Evolutionary conservation across 2,113 vertebrate genomes (phyloP).

Genomic region (Oreochromis spilurus): DNA sequence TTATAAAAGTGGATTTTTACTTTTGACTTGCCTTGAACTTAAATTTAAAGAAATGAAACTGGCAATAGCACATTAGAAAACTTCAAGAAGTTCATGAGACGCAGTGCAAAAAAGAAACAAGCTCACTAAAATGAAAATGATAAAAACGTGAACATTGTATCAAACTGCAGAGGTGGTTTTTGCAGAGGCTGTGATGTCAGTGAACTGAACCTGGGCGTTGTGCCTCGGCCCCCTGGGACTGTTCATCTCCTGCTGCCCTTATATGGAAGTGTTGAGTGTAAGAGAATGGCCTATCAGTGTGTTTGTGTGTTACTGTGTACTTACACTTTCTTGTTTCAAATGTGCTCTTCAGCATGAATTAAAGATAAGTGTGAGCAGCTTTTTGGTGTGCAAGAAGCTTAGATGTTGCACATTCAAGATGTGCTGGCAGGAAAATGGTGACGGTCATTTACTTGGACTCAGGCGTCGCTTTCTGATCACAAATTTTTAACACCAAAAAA

Average conservation of each 20-base stretch:
- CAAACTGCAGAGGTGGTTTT: background rate
- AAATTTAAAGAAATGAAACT: background rate
- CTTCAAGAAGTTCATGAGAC: background rate
- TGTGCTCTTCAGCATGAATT: background rate
- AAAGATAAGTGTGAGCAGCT: background rate
- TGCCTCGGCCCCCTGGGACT: background rate
- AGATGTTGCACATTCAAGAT: background rate
- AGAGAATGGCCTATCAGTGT: background rate
- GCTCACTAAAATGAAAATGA: background rate
- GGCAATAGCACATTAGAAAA: background rate
- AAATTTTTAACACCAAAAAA: background rate
- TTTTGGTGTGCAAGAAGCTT: background rate
- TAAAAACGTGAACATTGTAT: background rate
- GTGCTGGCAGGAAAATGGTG: background rate
- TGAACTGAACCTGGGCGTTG: slow-evolving; percentile 28
- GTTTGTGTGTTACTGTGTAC: background rate
- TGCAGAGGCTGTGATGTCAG: background rate
- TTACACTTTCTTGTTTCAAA: background rate
- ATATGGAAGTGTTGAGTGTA: slow-evolving; percentile 53
- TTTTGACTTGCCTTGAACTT: background rate
- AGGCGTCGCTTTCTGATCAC: background rate
- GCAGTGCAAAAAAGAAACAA: background rate
- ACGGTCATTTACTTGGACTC: background rate
- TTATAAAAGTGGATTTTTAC: background rate
- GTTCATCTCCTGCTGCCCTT: slow-evolving; percentile 44